These are phyloP conservation scores for Lucifuga dentata DNA, from an alignment of 2,113 vertebrate genomes.

Conservation along the genomic window DNA sequence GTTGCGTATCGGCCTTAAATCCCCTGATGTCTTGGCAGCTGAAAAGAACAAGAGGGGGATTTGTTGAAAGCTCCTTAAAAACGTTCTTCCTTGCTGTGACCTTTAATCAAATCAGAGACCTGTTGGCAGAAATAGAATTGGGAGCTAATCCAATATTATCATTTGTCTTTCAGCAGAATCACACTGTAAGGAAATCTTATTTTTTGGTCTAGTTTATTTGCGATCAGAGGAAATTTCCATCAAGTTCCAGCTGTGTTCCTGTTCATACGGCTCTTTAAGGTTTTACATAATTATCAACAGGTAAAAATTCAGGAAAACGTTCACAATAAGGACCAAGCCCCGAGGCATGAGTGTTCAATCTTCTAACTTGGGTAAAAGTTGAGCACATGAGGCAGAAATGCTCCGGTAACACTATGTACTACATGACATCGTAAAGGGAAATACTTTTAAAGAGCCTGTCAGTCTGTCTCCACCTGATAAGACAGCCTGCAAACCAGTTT, in stretches of 20 bases:
- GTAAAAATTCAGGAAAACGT: too few species aligned
- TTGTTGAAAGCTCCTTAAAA: constrained; percentile 3
- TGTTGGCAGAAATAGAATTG: too few species aligned
- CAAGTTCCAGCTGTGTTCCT: neutral
- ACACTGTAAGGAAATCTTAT: too few species aligned
- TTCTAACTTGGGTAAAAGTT: constrained; percentile 9
- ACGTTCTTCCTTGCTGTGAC: constrained; percentile 3
- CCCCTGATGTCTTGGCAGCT: constrained; percentile 7
- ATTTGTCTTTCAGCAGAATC: too few species aligned
- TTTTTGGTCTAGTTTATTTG: neutral
- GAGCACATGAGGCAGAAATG: constrained; percentile 8
- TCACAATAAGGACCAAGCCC: neutral
- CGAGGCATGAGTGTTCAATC: too few species aligned
- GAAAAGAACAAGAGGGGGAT: constrained; percentile 5
- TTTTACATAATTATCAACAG: too few species aligned
- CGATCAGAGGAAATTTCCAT: neutral
- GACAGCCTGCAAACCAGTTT: constrained; percentile 29
- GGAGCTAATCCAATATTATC: too few species aligned
- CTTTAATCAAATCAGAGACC: constrained; percentile 16
- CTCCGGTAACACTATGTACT: neutral
- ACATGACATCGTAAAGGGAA: constrained; percentile 7
- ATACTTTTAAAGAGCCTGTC: neutral
- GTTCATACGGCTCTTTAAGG: too few species aligned
- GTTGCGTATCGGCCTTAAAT: constrained; percentile 15
- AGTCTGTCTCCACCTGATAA: constrained; percentile 43